Conservation (phyloP, 2,888 invertebrate species). For the Tridacna gigas region DNA sequence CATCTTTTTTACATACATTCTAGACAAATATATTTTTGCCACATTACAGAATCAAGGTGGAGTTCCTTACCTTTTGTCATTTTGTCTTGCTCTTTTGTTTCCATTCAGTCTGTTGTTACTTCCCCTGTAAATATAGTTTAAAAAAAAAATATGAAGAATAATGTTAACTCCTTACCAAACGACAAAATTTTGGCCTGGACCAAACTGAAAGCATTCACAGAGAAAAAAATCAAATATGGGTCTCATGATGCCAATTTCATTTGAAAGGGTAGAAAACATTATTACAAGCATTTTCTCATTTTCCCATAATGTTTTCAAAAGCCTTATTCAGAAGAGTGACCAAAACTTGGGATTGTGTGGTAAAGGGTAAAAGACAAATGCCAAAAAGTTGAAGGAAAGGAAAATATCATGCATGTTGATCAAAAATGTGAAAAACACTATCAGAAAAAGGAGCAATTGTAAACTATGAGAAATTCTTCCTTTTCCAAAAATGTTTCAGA, state of each 20-base stretch:
- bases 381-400: too few relatives aligned
- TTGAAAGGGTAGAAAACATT: too few relatives aligned
- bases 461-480: background rate
- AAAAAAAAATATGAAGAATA: background rate
- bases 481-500: background rate
- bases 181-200: too few relatives aligned
- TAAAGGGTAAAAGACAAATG: background rate
- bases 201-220: too few relatives aligned
- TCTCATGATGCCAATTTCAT: too few relatives aligned
- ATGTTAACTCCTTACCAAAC: background rate
- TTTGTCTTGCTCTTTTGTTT: slow-evolving; percentile 75
- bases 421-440: background rate
- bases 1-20: too few relatives aligned
- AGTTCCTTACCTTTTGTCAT: slow-evolving; percentile 80
- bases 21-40: too few relatives aligned
- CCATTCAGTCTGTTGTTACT: slow-evolving; percentile 84
- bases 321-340: background rate
- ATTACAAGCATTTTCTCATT: background rate
- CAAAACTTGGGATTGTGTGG: background rate
- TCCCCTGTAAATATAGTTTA: slow-evolving; percentile 75
- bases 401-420: background rate
- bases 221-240: too few relatives aligned
- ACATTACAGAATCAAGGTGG: too few relatives aligned
- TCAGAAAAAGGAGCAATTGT: background rate
- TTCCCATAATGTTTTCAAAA: background rate